Base-by-base conservation (phyloP, 2,888 invertebrate species). In the Oeneis ivallda region DNA sequence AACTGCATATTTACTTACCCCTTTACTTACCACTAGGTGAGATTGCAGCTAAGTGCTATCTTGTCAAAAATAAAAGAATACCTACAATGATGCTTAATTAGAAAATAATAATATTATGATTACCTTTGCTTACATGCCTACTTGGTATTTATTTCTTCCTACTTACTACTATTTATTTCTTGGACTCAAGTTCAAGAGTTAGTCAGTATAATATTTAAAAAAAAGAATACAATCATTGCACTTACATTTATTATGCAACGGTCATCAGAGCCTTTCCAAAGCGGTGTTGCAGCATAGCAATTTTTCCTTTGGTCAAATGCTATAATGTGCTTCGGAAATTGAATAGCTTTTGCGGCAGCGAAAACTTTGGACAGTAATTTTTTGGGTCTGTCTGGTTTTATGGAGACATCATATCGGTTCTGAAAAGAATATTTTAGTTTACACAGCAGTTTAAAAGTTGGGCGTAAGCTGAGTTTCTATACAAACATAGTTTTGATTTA, bases 371-470 rank as follows among this genome's bases (percentile, higher is more conserved):
- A 85, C 62, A 94, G 75, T 71, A 94, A 84, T 73, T 93, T 94
- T 74, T 94, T 96, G 0, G 96, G 96, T 52, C 83, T 93, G 15
- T 96, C 95, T 0, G 96, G 96, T 1, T 80, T 87, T 43, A 96
- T 92, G 0, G 84, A 90, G 0, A 98, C 95, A 75, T 99, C 98
- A 82, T 99, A 99, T 77, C 99, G 98, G 77, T 93, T 84, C 79
- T 92, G 80, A 61, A 90, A 90, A 58, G 67, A 43, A 11, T 11
- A 56, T 11, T 39, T 19, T 13, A 32, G 6, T 17, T 41, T 56
- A 13, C 26, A 26, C 1, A 26, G 2, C 26, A 26, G 2, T 5
- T 26, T 26, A 26, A 26, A 26, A 5, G 1, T 26, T 5, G 3
- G 1, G 3, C 26, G 26, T 26, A 26, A 26, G 26, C 26, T 26